Percentiles rank a stretch among this genome's conserved stretches.
These are phyloP conservation scores for Stenodema calcarata DNA, from an alignment of 2,888 invertebrate species.

Conservation along the genomic window DNA sequence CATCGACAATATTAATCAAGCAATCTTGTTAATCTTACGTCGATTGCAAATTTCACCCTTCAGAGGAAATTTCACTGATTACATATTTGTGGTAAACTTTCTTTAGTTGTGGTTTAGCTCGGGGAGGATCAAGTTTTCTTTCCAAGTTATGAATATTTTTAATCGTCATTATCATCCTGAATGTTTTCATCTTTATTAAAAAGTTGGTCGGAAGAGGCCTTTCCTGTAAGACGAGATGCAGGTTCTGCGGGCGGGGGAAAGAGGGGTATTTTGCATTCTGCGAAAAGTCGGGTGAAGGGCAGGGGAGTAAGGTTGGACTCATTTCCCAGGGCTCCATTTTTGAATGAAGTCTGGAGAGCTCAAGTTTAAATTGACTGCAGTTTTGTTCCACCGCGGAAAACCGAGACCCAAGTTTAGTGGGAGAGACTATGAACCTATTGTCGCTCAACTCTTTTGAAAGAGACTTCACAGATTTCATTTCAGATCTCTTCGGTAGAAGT, in stretches of 20 bases:
- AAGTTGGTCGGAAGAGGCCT: not conserved
- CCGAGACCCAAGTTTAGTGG: conserved; percentile 14
- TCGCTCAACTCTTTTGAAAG: conserved; percentile 28
- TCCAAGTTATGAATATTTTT: conserved; percentile 13
- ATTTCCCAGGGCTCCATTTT: conserved; percentile 37
- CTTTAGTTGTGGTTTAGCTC: not conserved
- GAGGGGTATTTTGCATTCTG: not conserved
- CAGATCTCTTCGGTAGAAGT: not conserved
- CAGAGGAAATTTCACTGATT: not conserved
- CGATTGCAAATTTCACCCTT: not conserved
- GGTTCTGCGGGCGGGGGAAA: not conserved
- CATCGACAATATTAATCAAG: no score
- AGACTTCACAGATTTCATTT: conserved; percentile 32
- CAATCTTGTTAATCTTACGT: no score
- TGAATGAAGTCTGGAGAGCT: conserved; percentile 25
- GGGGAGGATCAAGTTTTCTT: not conserved
- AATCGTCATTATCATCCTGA: not conserved
- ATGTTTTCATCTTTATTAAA: not conserved
- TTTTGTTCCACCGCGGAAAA: conserved; percentile 5
- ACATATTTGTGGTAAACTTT: not conserved
- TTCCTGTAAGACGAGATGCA: not conserved
- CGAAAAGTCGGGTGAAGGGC: not conserved
- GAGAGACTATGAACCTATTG: conserved; percentile 43
- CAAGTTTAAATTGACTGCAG: conserved; percentile 44
- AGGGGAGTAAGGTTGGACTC: not conserved